Percentiles rank a stretch among this genome's conserved stretches.
phyloP scores from a whole-genome alignment of 2,797 vertebrate species.

The Cuniculus paca region DNA sequence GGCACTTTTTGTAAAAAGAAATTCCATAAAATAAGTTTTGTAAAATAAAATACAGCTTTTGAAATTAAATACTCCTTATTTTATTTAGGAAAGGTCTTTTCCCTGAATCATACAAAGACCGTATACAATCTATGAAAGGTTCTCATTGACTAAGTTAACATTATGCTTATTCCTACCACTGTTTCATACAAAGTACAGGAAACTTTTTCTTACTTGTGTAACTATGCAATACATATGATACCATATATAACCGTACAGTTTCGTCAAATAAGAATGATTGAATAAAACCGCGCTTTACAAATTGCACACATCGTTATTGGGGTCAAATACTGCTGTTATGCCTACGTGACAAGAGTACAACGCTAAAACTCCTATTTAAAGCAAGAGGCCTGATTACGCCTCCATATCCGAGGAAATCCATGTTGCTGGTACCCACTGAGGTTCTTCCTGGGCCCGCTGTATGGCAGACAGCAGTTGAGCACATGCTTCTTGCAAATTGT shows the following conservation, averaged over 20 bases:
- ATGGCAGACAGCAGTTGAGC: constrained; percentile 90
- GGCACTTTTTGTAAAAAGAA: constrained; percentile 52
- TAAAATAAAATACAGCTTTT: constrained; percentile 53
- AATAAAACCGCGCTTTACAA: constrained; percentile 14
- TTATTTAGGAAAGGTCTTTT: constrained; percentile 63
- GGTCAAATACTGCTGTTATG: constrained; percentile 25
- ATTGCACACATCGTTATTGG: neutral
- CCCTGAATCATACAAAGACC: constrained; percentile 3
- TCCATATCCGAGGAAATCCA: constrained; percentile 93
- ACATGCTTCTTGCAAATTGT: constrained; percentile 92
- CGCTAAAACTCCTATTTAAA: constrained; percentile 76
- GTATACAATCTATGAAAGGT: constrained; percentile 6
- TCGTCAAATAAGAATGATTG: constrained; percentile 12
- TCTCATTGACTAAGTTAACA: constrained; percentile 6
- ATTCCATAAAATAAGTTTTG: constrained; percentile 41
- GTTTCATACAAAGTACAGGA: neutral
- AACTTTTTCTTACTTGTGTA: neutral
- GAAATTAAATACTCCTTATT: constrained; percentile 22
- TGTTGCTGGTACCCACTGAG: constrained; percentile 95
- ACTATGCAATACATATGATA: neutral
- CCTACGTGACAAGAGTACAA: constrained; percentile 73
- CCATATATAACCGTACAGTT: neutral
- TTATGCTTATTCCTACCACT: neutral
- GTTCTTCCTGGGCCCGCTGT: constrained; percentile 93
- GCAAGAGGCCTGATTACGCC: constrained; percentile 84